Evolutionary conservation across 2,888 invertebrate genomes (phyloP).

Genomic region (Eupithecia inturbata): DNA sequence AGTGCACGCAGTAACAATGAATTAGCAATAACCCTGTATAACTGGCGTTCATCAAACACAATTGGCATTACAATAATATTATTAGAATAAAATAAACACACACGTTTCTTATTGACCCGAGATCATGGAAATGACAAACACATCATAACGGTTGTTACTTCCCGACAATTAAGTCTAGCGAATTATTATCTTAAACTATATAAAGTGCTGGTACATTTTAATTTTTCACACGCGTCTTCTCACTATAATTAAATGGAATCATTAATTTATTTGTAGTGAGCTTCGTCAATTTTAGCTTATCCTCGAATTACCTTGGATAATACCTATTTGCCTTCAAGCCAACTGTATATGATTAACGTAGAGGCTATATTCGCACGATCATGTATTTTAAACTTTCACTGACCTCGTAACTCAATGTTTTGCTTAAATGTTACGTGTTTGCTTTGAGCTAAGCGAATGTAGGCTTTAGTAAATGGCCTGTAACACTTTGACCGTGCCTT

Average conservation of each 20-base stretch:
- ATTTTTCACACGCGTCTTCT: no score
- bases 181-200: background rate
- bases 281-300: slow-evolving; percentile 6
- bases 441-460: slow-evolving; percentile 14
- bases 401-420: slow-evolving; percentile 34
- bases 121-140: background rate
- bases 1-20: no score
- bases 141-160: background rate
- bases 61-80: no score
- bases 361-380: slow-evolving; percentile 23
- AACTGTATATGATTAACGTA: slow-evolving; percentile 5
- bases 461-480: background rate
- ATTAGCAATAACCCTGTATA: no score
- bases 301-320: slow-evolving; percentile 29
- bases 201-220: background rate
- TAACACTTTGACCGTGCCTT: background rate
- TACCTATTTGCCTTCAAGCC: slow-evolving; percentile 20
- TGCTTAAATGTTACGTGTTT: slow-evolving; percentile 25
- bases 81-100: no score
- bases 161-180: background rate
- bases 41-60: no score
- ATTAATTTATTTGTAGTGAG: no score
- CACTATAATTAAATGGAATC: no score
- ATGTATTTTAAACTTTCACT: slow-evolving; percentile 30
- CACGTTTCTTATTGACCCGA: no score